A percentile compares a stretch with the other conserved stretches of the same genome.
phyloP scores from a whole-genome alignment of 2,113 vertebrate species.

The Tetrao urogallus region DNA sequence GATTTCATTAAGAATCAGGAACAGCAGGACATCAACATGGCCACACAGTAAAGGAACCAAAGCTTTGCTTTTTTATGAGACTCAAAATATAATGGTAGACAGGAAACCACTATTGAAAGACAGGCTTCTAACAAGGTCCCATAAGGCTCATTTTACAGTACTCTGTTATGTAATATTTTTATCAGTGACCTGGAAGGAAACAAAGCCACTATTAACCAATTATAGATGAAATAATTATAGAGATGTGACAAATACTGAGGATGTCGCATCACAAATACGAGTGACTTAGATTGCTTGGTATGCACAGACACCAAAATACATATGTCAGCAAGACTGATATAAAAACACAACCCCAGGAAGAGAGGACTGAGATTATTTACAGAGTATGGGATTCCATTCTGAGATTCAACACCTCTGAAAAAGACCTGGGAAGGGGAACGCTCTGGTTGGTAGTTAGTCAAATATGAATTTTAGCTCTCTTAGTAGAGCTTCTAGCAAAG shows the following conservation, averaged over 20 bases:
- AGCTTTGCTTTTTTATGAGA: not conserved
- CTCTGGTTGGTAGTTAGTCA: not conserved
- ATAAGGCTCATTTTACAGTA: not conserved
- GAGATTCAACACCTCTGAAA: not conserved
- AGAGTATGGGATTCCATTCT: not conserved
- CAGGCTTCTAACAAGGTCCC: not conserved
- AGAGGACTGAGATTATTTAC: not conserved
- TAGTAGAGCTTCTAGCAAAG: not conserved
- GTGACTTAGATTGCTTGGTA: not conserved
- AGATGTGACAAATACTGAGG: not conserved
- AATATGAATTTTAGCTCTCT: not conserved
- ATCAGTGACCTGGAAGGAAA: not conserved
- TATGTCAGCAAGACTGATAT: not conserved
- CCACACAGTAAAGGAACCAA: not conserved
- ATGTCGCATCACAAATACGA: not conserved
- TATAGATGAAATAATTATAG: not conserved
- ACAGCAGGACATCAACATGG: not conserved
- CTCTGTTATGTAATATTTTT: not conserved
- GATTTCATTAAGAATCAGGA: not conserved
- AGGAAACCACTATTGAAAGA: not conserved
- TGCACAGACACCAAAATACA: not conserved
- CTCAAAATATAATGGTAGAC: not conserved
- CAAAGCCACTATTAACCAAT: not conserved
- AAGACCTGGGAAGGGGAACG: not conserved
- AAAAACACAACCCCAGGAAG: not conserved